Conservation (phyloP, 2,797 vertebrate species). For the Dallia pectoralis region DNA sequence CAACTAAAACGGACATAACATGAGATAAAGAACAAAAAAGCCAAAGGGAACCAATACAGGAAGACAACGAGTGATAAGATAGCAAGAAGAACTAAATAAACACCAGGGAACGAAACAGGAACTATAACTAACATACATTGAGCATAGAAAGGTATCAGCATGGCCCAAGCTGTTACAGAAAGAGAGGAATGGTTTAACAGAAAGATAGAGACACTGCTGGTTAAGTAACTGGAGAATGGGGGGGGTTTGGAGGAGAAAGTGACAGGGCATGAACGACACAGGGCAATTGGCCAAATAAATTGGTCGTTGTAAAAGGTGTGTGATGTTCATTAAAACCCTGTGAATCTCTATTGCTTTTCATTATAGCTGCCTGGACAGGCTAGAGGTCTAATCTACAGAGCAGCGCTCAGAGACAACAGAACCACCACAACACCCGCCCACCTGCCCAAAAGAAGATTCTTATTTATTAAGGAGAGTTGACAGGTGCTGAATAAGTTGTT, state of each 20-base stretch:
- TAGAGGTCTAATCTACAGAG: constrained; percentile 85
- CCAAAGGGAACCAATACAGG: no score
- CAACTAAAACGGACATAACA: no score
- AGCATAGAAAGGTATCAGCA: no score
- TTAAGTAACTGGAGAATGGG: background rate
- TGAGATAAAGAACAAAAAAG: no score
- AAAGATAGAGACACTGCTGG: background rate
- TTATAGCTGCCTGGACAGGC: constrained; percentile 72
- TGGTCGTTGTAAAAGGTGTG: constrained; percentile 90
- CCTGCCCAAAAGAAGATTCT: constrained; percentile 86
- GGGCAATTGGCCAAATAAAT: constrained; percentile 96
- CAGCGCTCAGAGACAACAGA: constrained; percentile 60
- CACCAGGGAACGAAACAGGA: no score
- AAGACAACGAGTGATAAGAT: no score
- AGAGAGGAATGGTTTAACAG: no score
- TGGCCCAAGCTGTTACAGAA: no score
- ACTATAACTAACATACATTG: no score
- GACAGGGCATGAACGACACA: constrained; percentile 76
- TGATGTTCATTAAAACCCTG: constrained; percentile 98
- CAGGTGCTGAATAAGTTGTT: constrained; percentile 20
- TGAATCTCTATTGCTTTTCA: constrained; percentile 99
- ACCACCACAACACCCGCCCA: constrained; percentile 22
- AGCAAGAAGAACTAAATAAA: no score
- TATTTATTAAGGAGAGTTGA: constrained; percentile 97
- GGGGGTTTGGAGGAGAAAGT: background rate